Conservation (phyloP, 2,797 vertebrate species). For the Hyperoplus immaculatus region DNA sequence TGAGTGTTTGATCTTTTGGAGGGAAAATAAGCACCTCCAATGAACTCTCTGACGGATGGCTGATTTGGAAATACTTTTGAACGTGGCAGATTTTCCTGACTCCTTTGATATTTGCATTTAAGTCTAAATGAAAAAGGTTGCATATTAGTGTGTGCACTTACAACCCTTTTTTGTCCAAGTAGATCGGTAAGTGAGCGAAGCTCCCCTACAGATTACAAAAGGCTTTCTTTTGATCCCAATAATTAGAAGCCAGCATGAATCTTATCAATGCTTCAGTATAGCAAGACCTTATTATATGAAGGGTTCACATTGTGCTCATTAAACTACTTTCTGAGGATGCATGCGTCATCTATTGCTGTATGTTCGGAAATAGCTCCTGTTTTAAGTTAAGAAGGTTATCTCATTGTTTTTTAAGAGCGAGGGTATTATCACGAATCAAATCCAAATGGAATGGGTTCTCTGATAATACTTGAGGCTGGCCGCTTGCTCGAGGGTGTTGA, state of each 20-base stretch:
- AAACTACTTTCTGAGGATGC: conserved; percentile 34
- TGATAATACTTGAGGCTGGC: conserved; percentile 35
- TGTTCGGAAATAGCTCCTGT: conserved; percentile 10
- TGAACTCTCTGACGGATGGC: conserved; percentile 26
- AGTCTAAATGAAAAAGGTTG: conserved; percentile 5
- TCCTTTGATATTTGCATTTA: conserved; percentile 45
- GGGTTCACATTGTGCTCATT: conserved; percentile 40
- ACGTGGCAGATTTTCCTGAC: conserved; percentile 12
- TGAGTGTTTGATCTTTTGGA: conserved; percentile 18
- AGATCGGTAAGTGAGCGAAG: conserved; percentile 41
- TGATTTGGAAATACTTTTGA: conserved; percentile 26
- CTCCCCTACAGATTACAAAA: conserved; percentile 53
- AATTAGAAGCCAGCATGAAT: conserved; percentile 56
- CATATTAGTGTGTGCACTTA: conserved; percentile 12
- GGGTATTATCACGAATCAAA: conserved; percentile 29
- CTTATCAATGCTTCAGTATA: conserved; percentile 26
- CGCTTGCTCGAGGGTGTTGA: conserved; percentile 33
- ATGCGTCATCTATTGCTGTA: conserved; percentile 33
- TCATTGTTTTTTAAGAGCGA: background rate
- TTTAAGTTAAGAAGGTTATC: background rate
- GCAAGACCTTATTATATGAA: conserved; percentile 47
- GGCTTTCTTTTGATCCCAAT: conserved; percentile 65
- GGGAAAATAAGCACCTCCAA: background rate
- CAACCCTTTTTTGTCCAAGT: conserved; percentile 46
- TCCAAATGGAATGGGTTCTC: conserved; percentile 37